Conservation (phyloP, 1,140 invertebrate species). For the Lithobius niger region DNA sequence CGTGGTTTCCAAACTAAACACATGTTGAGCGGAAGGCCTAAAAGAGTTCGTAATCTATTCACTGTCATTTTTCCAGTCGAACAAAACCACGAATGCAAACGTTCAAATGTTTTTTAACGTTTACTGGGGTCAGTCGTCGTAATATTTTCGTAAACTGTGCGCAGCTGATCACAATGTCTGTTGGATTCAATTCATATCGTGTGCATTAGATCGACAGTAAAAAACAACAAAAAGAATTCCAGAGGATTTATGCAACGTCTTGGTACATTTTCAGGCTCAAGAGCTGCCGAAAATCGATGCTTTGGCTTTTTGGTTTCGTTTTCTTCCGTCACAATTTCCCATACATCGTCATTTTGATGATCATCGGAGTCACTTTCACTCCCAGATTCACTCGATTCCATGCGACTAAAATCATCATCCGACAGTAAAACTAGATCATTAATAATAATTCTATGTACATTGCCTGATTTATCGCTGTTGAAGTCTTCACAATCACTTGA, state of each 20-base stretch:
- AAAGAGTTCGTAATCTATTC: no score
- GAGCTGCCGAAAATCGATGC: no score
- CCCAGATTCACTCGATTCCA: background rate
- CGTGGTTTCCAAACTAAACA: no score
- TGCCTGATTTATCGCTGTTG: no score
- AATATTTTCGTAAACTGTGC: background rate
- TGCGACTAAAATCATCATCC: background rate
- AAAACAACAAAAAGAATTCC: background rate
- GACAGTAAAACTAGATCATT: background rate
- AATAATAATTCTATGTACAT: background rate
- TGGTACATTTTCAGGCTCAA: background rate
- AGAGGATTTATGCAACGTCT: background rate
- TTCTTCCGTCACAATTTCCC: no score
- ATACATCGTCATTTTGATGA: no score
- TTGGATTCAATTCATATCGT: no score
- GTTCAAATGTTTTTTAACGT: background rate
- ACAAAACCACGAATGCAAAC: background rate
- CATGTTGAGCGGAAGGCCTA: background rate
- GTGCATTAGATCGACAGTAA: no score
- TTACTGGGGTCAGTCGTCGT: background rate
- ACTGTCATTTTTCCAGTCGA: background rate
- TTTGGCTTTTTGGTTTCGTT: no score
- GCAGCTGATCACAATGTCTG: background rate
- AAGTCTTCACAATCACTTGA: no score
- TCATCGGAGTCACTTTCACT: no score